Percentiles rank a stretch among this genome's conserved stretches.
phyloP scores from a whole-genome alignment of 92 coral and sea anemone species.

The Metridium senile region DNA sequence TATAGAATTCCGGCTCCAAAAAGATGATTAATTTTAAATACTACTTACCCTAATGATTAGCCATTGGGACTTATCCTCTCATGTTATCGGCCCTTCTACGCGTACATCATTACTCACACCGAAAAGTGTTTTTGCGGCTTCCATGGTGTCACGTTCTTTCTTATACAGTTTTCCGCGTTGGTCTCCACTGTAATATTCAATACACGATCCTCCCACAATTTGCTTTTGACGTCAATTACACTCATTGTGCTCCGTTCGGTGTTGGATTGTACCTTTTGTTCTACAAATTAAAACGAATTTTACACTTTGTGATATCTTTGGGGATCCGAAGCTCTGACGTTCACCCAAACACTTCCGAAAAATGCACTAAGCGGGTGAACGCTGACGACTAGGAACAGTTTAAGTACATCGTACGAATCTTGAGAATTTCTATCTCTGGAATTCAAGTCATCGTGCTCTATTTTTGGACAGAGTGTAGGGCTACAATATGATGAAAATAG shows the following conservation, averaged over 20 bases:
- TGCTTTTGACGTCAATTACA: not conserved
- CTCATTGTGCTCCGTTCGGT: not conserved
- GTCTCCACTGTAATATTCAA: not conserved
- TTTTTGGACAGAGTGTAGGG: not conserved
- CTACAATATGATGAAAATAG: not conserved
- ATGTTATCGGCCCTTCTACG: constrained; percentile 15
- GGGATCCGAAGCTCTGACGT: no score
- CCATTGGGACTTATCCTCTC: constrained; percentile 18
- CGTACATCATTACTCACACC: not conserved
- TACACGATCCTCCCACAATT: not conserved
- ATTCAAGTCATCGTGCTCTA: not conserved
- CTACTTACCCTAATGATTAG: constrained; percentile 4
- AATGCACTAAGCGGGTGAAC: not conserved
- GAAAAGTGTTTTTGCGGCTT: constrained; percentile 1
- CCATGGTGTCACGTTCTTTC: not conserved
- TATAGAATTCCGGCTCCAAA: constrained; percentile 20
- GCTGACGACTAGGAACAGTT: not conserved
- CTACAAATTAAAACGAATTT: not conserved
- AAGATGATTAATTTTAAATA: constrained; percentile 8
- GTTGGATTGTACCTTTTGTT: not conserved
- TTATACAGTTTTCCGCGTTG: not conserved
- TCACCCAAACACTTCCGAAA: no score
- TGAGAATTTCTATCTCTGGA: not conserved
- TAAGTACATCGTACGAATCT: not conserved
- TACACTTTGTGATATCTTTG: not conserved